Conservation (phyloP, 53 echinoderm and acorn worm genomes). For the Astropecten irregularis region DNA sequence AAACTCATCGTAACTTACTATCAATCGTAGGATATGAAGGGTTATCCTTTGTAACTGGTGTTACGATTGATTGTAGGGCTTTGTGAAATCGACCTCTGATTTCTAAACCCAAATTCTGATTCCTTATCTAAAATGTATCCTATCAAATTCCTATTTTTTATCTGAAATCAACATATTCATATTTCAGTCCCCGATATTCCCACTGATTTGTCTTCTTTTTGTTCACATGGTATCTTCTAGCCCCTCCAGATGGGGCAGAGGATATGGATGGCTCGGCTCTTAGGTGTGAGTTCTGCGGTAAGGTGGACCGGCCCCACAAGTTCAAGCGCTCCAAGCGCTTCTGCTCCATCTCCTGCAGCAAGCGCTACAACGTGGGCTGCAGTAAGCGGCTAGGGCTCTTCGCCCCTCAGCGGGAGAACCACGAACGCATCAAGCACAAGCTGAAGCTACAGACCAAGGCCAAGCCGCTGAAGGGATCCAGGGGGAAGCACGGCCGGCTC, state of each 20-base stretch:
- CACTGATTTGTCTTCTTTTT: too few species aligned
- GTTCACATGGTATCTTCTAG: too few species aligned
- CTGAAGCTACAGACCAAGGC: constrained; percentile 86
- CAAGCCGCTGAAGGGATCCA: constrained; percentile 76
- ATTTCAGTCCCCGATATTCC: too few species aligned
- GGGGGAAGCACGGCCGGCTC: constrained; percentile 93
- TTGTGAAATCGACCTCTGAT: too few species aligned
- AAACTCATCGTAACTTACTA: too few species aligned
- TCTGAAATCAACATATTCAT: too few species aligned
- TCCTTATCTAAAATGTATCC: too few species aligned
- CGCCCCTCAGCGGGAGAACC: constrained; percentile 77
- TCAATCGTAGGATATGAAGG: too few species aligned
- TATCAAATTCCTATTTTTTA: too few species aligned
- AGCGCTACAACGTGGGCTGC: constrained; percentile 98
- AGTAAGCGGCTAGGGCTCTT: constrained; percentile 91
- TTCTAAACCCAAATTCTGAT: too few species aligned
- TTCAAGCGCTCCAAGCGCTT: constrained; percentile 97
- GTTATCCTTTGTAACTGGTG: too few species aligned
- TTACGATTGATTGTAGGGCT: too few species aligned
- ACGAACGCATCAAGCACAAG: constrained; percentile 76
- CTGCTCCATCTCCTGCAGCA: constrained; percentile 98
- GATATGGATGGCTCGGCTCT: constrained; percentile 47
- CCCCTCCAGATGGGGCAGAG: constrained; percentile 3
- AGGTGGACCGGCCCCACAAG: constrained; percentile 85
- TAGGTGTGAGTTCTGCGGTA: constrained; percentile 96